These are phyloP conservation scores for Phyllostomus hastatus DNA, from an alignment of 2,113 vertebrate genomes.

Conservation along the genomic window DNA sequence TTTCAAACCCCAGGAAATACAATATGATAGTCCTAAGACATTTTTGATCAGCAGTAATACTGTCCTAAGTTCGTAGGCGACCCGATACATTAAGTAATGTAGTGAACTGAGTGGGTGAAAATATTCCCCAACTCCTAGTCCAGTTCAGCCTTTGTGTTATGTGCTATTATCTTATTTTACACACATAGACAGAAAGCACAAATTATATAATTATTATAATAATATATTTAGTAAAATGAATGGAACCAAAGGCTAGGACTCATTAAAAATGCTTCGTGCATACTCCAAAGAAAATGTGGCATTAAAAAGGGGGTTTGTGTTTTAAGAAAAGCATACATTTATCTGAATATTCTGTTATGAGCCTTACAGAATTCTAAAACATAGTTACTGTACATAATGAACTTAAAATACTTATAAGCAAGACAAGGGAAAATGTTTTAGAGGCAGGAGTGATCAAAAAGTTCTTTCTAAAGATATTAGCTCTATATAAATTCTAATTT, in stretches of 20 bases:
- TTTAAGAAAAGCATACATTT: conserved; percentile 25
- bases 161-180: conserved; percentile 44
- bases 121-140: not conserved
- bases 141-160: not conserved
- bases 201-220: conserved; percentile 41
- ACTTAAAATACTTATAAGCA: conserved; percentile 33
- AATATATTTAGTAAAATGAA: conserved; percentile 52
- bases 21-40: not conserved
- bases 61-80: not conserved
- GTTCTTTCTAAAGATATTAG: conserved; percentile 13
- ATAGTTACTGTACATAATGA: conserved; percentile 43
- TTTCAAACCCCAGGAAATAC: not conserved
- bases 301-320: conserved; percentile 28
- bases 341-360: conserved; percentile 26
- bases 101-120: conserved; percentile 21
- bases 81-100: not conserved
- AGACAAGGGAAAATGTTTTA: conserved; percentile 33
- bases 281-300: not conserved
- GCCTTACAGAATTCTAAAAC: conserved; percentile 56
- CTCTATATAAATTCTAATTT: conserved; percentile 31
- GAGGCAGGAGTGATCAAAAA: conserved; percentile 9
- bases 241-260: not conserved
- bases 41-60: not conserved
- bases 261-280: conserved; percentile 43
- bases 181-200: conserved; percentile 13